Base-by-base conservation (phyloP, 2,113 vertebrate genomes). In the Puffinus mauretanicus region DNA sequence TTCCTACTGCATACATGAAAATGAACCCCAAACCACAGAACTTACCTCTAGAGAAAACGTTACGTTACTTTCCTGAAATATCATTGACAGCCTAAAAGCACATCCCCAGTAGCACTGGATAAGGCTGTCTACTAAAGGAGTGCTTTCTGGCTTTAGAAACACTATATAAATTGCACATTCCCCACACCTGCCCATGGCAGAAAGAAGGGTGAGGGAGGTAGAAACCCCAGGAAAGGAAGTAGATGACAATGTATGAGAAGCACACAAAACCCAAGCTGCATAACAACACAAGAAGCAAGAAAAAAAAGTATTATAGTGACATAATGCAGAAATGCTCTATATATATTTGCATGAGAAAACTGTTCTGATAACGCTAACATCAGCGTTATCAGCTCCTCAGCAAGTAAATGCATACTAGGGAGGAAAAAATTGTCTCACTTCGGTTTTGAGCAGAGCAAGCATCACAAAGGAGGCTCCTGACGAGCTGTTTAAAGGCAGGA, bases 381-480 rank as follows among this genome's bases (percentile, higher is more conserved):
- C 69, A 60, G 22, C 71, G 20, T 8, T 60, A 67, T 2, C 30
- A 36, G 46, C 8, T 4, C 16, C 21, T 34, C 24, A 1, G 46
- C 34, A 26, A n/a, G 15, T 24, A 88, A 77, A 76, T 0, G 26
- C 7, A 1, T 29, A 55, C 14, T 11, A 11, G 13, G 5, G 8
- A 57, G 17, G 8, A 7, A 25, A 47, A 55, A 46, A 4, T 0
- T 0, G 11, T 22, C 44, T 77, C 24, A 2, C 4, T 40, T 32
- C 7, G 4, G 10, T 38, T 42, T n/a, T 13, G 54, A 40, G 51
- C 54, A 7, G 21, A 8, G 16, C 17, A 16, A 18, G 12, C 29
- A 10, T 10, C 34, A 47, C 19, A 2, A 16, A 27, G 57, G 0
- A 13, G 20, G 44, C 22, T 76, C 36, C 32, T 12, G 16, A 20